These are phyloP conservation scores for Ibidorhyncha struthersii DNA, from an alignment of 2,113 vertebrate genomes.

Conservation along the genomic window DNA sequence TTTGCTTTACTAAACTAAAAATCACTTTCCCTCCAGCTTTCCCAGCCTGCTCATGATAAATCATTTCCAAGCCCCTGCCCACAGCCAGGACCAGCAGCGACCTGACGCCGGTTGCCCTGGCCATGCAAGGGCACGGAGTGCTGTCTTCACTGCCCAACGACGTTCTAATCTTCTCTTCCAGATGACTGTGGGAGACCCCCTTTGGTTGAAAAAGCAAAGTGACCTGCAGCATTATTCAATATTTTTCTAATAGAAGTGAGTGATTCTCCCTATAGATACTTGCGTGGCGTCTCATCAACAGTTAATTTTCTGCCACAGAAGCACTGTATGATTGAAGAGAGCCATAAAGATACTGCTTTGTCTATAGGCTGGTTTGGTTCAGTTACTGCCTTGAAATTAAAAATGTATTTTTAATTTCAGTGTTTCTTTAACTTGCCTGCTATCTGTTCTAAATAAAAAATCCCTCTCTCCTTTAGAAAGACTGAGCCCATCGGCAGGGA, in stretches of 20 bases:
- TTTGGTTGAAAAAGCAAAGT: not conserved
- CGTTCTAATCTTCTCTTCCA: not conserved
- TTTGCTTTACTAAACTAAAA: not conserved
- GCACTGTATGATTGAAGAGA: not conserved
- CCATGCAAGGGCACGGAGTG: not conserved
- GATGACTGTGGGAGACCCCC: not conserved
- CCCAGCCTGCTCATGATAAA: not conserved
- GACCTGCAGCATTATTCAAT: not conserved
- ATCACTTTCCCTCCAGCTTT: not conserved
- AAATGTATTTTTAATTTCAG: not conserved
- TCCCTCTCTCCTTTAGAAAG: not conserved
- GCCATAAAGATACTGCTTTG: not conserved
- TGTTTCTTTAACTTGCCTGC: not conserved
- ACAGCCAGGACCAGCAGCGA: not conserved
- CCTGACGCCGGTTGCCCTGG: accelerated
- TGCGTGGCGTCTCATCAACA: not conserved
- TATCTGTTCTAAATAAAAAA: not conserved
- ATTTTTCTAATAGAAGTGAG: not conserved
- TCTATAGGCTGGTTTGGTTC: not conserved
- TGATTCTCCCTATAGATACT: not conserved
- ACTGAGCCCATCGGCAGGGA: not conserved
- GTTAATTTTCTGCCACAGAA: not conserved
- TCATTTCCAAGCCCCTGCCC: not conserved
- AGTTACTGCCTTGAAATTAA: not conserved
- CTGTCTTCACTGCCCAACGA: accelerated